Conservation (phyloP, 2,888 invertebrate genomes). For the Ashinkailepas kermadecensis region DNA sequence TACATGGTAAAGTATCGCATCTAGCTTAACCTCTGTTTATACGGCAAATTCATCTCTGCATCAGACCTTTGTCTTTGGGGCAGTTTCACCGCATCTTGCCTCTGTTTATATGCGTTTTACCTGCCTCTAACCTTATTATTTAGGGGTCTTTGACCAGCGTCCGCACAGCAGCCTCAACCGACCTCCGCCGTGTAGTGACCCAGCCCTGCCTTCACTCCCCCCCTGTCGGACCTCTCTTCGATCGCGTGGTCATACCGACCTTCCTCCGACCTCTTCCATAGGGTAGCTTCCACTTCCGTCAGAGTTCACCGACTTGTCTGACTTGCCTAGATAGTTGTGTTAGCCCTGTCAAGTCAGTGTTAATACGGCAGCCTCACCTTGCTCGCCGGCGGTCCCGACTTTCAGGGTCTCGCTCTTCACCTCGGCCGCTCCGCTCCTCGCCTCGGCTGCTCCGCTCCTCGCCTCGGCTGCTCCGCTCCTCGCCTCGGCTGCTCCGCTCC, state of each 20-base stretch:
- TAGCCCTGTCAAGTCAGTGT: neutral
- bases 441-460: too few relatives aligned
- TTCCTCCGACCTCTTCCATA: neutral
- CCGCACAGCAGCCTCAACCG: neutral
- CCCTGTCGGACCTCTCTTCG: neutral
- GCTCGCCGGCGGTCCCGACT: neutral
- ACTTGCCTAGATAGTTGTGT: neutral
- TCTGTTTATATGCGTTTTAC: too few relatives aligned
- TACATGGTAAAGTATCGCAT: too few relatives aligned
- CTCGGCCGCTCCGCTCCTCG: too few relatives aligned
- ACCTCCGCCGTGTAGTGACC: neutral
- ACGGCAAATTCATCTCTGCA: neutral
- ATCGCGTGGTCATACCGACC: neutral
- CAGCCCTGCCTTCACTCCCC: neutral
- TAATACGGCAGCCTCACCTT: neutral
- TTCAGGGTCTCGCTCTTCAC: neutral
- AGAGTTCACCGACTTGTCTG: too few relatives aligned
- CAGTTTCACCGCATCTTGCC: too few relatives aligned
- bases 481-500: too few relatives aligned
- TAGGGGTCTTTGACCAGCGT: too few relatives aligned
- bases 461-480: too few relatives aligned
- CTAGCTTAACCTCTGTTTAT: neutral
- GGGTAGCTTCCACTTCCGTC: neutral
- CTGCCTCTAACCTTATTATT: too few relatives aligned
- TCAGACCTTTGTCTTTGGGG: neutral